Base-by-base conservation (phyloP, 2,113 vertebrate species). In the Psittacula cyanocephala region DNA sequence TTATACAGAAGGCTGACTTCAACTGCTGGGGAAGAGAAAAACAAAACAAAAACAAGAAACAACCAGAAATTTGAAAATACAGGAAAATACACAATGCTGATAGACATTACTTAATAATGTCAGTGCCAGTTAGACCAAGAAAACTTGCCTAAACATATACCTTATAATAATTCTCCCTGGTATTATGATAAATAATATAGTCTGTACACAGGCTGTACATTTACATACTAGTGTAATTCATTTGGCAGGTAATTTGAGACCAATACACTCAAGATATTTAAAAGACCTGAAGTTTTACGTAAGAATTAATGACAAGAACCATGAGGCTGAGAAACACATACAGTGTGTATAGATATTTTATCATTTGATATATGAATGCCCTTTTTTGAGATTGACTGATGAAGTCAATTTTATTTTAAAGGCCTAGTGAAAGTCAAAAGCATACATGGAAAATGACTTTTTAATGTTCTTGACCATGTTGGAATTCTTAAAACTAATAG, bases 221-320 rank as follows among this genome's bases (percentile, higher is more conserved):
- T 87, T 81, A 70, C 41, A 52, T 3, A 6, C 37, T 3, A 2
- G n/a, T n/a, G 43, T 81, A 67, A 71, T 55, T 44, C n/a, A 41
- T 28, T 74, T 70, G 75, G n/a, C 67, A 76, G 64, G 59, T 65
- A 59, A 41, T 3, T 85, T 63, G 75, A 79, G 44, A 81, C 37
- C 35, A 79, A 14, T 35, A 35, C 8, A 10, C 14, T 89, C 39
- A 50, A 76, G 44, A 22, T 89, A 35, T 53, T 84, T 28, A 77
- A 82, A 62, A 85, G 65, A 87, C 59, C 33, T 88, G 46, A 52
- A 46, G 22, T 46, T 90, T 76, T 76, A 7, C 8, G 0, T 60
- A 52, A 62, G 39, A 94, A 87, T 68, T 91, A 81, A 76, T 85
- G 92, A 60, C 14, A 64, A 76, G 85, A 91, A 69, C 39, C 43